Conservation (phyloP, 2,113 vertebrate genomes). For the Antechinus stuartii region DNA sequence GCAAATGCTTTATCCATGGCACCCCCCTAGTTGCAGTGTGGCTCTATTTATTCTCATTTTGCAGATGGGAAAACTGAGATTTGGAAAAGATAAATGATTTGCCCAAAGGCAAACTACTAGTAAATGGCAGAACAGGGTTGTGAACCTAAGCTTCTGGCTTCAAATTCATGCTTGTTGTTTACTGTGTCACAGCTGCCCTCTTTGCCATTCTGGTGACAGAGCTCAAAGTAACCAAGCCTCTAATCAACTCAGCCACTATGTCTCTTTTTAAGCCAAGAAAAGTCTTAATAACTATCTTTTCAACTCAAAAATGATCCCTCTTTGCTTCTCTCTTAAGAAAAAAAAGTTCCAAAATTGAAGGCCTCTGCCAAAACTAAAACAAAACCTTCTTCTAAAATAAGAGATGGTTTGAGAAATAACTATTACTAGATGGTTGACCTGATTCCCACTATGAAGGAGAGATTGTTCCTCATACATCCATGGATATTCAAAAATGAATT, state of each 20-base stretch:
- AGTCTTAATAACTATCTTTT: slow-evolving; percentile 11
- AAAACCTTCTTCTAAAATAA: neutral
- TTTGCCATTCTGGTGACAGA: slow-evolving; percentile 4
- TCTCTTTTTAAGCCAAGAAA: slow-evolving; percentile 12
- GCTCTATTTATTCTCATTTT: no score
- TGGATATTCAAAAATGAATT: neutral
- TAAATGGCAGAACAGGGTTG: neutral
- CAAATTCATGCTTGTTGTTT: neutral
- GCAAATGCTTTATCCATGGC: no score
- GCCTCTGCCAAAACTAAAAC: neutral
- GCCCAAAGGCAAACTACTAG: neutral
- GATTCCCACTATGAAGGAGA: neutral
- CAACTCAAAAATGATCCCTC: slow-evolving; percentile 49
- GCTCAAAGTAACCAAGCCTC: slow-evolving; percentile 12
- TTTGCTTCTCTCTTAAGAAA: slow-evolving; percentile 22
- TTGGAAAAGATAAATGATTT: no score
- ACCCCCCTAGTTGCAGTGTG: no score
- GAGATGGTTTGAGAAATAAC: neutral
- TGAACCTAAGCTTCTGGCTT: neutral
- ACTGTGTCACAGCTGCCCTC: neutral
- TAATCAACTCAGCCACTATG: neutral
- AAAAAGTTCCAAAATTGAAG: slow-evolving; percentile 35
- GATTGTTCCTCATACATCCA: neutral
- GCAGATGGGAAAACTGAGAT: no score
- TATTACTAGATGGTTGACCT: neutral